Conservation (phyloP, 2,113 vertebrate genomes). For the Myocastor coypus region DNA sequence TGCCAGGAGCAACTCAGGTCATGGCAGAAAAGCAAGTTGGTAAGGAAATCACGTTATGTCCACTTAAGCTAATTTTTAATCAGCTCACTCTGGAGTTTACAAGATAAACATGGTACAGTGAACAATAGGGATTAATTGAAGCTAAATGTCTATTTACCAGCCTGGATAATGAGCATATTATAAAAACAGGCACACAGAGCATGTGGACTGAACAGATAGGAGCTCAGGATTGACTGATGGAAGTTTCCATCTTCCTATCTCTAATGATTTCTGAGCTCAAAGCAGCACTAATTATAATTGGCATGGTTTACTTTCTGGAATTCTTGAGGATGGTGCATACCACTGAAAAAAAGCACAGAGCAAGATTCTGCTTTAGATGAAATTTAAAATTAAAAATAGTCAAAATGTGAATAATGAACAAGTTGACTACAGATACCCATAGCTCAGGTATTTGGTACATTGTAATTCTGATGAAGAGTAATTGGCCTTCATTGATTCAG, state of each 20-base stretch:
- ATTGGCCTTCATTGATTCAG: constrained; percentile 42
- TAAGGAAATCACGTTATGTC: constrained; percentile 34
- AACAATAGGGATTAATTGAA: constrained; percentile 76
- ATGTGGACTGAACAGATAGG: constrained; percentile 62
- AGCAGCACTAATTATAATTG: constrained; percentile 66
- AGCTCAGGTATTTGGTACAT: constrained; percentile 20
- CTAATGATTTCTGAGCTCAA: constrained; percentile 56
- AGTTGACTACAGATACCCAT: neutral
- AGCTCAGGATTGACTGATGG: neutral
- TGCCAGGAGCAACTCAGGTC: neutral
- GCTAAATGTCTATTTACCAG: constrained; percentile 70
- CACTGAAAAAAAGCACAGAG: neutral
- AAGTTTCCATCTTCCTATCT: constrained; percentile 49
- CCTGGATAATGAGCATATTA: constrained; percentile 73
- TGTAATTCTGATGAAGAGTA: constrained; percentile 45
- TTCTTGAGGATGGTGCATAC: neutral
- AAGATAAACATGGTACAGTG: constrained; percentile 64
- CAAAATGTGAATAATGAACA: constrained; percentile 57
- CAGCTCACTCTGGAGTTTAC: constrained; percentile 69
- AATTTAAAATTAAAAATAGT: constrained; percentile 61
- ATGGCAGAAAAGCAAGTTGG: neutral
- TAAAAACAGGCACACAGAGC: constrained; percentile 63
- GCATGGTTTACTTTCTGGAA: constrained; percentile 61
- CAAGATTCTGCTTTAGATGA: constrained; percentile 46
- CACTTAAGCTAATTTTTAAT: constrained; percentile 68